These are phyloP conservation scores for Motacilla tschutschensis DNA, from an alignment of 2,113 vertebrate genomes.

Conservation along the genomic window DNA sequence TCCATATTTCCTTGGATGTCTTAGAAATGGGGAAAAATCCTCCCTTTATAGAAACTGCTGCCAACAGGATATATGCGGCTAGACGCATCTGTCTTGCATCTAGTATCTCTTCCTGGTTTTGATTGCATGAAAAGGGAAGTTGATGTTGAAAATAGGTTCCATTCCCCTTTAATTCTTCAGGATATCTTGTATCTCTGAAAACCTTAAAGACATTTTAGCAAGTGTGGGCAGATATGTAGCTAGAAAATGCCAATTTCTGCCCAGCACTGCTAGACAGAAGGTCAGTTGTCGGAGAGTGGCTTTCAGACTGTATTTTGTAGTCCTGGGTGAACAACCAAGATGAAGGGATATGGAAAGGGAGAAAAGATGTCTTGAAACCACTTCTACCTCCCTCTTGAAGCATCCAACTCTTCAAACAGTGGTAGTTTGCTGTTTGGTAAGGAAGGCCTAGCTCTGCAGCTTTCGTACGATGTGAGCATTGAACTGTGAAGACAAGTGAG, in stretches of 20 bases:
- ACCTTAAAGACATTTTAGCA: neutral
- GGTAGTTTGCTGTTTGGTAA: neutral
- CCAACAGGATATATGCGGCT: neutral
- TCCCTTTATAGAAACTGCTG: neutral
- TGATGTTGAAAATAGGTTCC: neutral
- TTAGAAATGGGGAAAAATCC: neutral
- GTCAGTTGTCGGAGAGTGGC: neutral
- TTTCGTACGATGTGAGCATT: rapidly evolving
- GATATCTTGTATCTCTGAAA: neutral
- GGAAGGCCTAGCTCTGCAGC: neutral
- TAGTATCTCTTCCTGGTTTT: neutral
- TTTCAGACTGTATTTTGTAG: neutral
- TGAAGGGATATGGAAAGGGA: neutral
- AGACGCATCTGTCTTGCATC: neutral
- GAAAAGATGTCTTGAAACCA: neutral
- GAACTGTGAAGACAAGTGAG: neutral
- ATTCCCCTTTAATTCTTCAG: neutral
- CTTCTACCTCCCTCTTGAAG: neutral
- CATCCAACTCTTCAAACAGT: neutral
- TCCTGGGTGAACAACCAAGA: neutral
- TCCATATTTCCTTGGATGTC: neutral
- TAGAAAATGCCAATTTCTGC: neutral
- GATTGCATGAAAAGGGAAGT: neutral
- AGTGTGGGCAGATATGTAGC: neutral
- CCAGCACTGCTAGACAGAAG: neutral